phyloP scores from a whole-genome alignment of 2,888 invertebrate genomes.

The Chymomyza amoena region DNA sequence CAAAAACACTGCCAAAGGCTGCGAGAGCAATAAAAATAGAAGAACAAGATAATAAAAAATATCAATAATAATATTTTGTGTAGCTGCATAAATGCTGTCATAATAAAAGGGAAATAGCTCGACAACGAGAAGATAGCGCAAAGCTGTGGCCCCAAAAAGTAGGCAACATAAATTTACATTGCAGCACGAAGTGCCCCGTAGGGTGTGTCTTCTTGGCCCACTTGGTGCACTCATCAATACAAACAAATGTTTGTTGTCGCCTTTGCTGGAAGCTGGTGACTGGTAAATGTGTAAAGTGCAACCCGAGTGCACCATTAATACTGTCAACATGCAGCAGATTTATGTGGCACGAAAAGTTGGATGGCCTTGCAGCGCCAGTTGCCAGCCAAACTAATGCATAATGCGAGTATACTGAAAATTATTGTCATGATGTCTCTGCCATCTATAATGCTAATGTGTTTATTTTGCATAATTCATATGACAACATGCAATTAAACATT shows the following conservation, averaged over 20 bases:
- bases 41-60: conserved; percentile 35
- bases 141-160: conserved; percentile 41
- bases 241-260: neutral
- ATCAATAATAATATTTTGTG: conserved; percentile 26
- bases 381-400: neutral
- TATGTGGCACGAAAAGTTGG: conserved; percentile 28
- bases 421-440: neutral
- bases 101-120: neutral
- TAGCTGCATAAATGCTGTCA: neutral
- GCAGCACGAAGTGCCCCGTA: neutral
- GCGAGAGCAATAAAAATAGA: neutral
- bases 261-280: neutral
- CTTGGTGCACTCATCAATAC: conserved; percentile 3
- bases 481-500: neutral
- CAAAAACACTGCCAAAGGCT: neutral
- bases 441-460: neutral
- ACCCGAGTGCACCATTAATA: conserved; percentile 37
- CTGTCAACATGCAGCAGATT: conserved; percentile 49
- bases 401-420: neutral
- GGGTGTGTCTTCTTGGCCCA: neutral
- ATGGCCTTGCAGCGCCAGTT: neutral
- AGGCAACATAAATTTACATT: conserved; percentile 35
- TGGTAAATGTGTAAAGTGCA: neutral
- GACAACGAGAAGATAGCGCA: neutral
- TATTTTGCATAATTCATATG: neutral